Base-by-base conservation (phyloP, 2,888 invertebrate species). In the Trissolcus japonicus region DNA sequence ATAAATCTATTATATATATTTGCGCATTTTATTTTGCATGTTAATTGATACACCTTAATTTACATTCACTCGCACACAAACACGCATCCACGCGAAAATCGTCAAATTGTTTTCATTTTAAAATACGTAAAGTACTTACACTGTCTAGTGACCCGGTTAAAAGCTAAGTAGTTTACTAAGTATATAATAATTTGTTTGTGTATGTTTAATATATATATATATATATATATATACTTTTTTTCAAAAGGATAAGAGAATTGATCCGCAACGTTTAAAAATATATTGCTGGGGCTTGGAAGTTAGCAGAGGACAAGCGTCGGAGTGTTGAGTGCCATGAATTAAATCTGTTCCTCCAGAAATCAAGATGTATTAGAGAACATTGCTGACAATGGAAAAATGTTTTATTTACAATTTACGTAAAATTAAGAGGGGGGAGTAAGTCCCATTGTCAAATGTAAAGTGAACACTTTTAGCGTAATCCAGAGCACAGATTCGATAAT, bases 1-100 rank as follows among this genome's bases (percentile, higher is more conserved):
- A 72, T 72, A 72, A 72, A 72, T 72, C 65, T 72, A 72, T 72
- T 72, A 65, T 72, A 65, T 72, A 72, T 72, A 72, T 65, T 60
- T 59, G 60, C 72, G 60, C 65, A 55, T 11, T 65, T 65, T 40
- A 60, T 11, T 63, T 50, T 62, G n/a, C 21, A 14, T 35, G 50
- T 35, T 55, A 55, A 9, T 57, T 40, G 41, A 48, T 62, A 51
- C 29, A 16, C 48, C 13, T 69, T 69, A 55, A 21, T 59, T 59
- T 63, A 50, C 60, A 72, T n/a, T 55, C 65, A 65, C 50, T 46
- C 65, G n/a, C 65, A 53, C 65, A 63, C 57, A 11, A 57, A 59
- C 29, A 54, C 63, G 59, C 56, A 62, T 71, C 71, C 48, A 29
- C 7, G 29, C 29, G 29, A 29, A 29, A 29, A 29, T 29, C 7